Evolutionary conservation across 1,140 invertebrate genomes (phyloP).

Genomic region (Eciton burchellii): DNA sequence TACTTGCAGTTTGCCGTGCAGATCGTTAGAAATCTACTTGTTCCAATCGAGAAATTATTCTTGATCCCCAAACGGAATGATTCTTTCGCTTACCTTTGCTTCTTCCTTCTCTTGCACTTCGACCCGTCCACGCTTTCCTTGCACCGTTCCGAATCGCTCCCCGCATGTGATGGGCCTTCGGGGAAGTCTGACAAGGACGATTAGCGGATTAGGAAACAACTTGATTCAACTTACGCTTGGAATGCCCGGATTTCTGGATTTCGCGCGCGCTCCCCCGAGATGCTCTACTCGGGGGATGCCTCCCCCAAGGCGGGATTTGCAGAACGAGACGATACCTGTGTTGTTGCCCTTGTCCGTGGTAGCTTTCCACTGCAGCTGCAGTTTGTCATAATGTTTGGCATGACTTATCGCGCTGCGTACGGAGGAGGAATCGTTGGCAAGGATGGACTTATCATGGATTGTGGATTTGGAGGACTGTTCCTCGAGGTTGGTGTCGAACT

Average conservation of each 20-base stretch:
- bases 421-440: conserved; percentile 15
- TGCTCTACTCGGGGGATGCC: too few species aligned
- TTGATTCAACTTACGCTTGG: too few species aligned
- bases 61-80: background rate
- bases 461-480: conserved; percentile 35
- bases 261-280: background rate
- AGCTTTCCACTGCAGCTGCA: background rate
- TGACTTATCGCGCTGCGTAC: conserved; percentile 23
- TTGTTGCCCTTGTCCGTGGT: conserved; percentile 13
- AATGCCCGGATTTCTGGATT: too few species aligned
- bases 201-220: too few species aligned
- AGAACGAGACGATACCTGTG: conserved; percentile 44
- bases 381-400: conserved; percentile 29
- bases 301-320: too few species aligned
- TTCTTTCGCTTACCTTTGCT: conserved; percentile 56
- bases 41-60: conserved; percentile 19
- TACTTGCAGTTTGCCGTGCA: conserved; percentile 92
- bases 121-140: conserved; percentile 43
- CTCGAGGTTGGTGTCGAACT: conserved; percentile 39
- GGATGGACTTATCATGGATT: conserved; percentile 26
- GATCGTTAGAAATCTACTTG: conserved; percentile 85
- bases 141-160: conserved; percentile 31
- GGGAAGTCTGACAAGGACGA: background rate
- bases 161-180: conserved; percentile 16
- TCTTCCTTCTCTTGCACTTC: conserved; percentile 67